Evolutionary conservation across 2,888 invertebrate species (phyloP), one percentile per base, ranked within the genome.

Genomic region (Mesoligia furuncula): DNA sequence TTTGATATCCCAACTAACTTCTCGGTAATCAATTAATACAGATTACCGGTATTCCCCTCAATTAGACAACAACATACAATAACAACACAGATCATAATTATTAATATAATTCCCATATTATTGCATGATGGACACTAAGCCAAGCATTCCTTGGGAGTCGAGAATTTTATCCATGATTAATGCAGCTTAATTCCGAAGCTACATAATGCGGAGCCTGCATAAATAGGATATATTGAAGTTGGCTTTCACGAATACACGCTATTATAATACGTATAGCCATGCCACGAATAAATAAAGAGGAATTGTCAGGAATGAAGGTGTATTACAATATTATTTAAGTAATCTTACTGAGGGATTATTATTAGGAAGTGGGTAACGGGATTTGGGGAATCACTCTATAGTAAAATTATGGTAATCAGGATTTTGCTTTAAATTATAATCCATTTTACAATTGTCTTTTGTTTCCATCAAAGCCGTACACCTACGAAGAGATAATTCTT

Each of bases 111-210:
- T 31, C 75, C 51, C n/a, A 69, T 31, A 68, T 72, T 51, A 64
- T 27, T 62, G 31, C 27, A 71, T 42, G 15, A 42, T 61, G 36
- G 61, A 13, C 24, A 48, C n/a, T 66, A 36, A 64, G 45, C 39
- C 45, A 5, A 51, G 36, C 65, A 74, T 48, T 73, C 48, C 73
- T 27, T n/a, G 48, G 54, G 39, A 27, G 2, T 20, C 13, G 77
- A 59, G 73, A 68, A 77, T 80, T 64, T 54, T 70, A 51, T 31
- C n/a, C 24, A 48, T 77, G 81, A 81, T 73, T 62, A 78, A 70
- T 66, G 71, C 67, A 70, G 76, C 72, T 81, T 76, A 64, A 73
- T 74, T n/a, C 68, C 15, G 5, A 20, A 42, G 72, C 73, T 75
- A 65, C 80, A 62, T 45, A 68, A 51, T 45, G 31, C 45, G 75